Conservation (phyloP, 2,113 vertebrate genomes). For the Odocoileus hemionus region DNA sequence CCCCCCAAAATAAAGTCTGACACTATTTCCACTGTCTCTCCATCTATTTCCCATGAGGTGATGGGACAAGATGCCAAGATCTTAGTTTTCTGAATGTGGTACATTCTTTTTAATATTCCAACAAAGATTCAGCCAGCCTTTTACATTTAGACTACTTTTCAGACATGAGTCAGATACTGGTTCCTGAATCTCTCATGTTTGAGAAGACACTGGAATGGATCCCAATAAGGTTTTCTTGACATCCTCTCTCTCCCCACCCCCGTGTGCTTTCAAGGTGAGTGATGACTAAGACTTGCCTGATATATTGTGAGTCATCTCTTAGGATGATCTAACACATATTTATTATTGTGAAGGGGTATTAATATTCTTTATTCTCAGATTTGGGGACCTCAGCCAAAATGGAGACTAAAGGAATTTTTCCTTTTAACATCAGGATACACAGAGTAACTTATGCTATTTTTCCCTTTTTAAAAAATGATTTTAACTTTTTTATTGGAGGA, state of each 20-base stretch:
- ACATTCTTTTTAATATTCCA: neutral
- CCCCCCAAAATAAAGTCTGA: too few relatives aligned
- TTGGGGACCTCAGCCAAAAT: neutral
- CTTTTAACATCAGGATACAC: neutral
- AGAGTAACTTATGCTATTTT: neutral
- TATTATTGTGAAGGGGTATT: neutral
- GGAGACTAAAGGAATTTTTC: neutral
- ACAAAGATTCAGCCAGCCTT: neutral
- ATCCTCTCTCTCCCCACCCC: neutral
- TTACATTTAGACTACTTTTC: neutral
- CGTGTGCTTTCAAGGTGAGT: neutral
- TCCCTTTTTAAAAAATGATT: neutral
- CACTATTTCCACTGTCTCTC: too few relatives aligned
- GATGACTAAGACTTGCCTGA: neutral
- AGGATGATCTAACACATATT: neutral
- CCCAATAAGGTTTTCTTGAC: neutral
- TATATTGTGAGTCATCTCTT: neutral
- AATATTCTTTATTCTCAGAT: neutral
- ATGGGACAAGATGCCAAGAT: too few relatives aligned
- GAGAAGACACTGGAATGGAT: neutral
- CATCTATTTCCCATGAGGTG: too few relatives aligned
- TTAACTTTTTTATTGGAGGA: neutral
- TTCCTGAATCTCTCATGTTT: neutral
- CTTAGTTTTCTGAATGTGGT: neutral
- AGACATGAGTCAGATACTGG: neutral